These are phyloP conservation scores for Achatina immaculata DNA, from an alignment of 1,140 invertebrate genomes.

Conservation along the genomic window DNA sequence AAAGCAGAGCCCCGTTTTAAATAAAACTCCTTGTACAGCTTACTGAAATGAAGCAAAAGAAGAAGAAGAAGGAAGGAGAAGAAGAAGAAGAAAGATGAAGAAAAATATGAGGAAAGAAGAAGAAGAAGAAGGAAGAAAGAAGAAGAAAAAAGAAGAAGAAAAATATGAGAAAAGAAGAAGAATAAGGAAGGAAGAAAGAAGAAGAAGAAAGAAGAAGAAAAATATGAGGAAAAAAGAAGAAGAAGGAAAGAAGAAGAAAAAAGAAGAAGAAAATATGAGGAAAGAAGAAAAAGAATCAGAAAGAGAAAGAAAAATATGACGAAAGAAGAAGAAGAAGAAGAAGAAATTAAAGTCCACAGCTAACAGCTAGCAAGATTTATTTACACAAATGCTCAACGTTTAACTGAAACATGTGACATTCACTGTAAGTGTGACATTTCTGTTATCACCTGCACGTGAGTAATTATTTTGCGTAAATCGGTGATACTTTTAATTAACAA, in stretches of 20 bases:
- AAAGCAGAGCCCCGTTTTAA: too few species aligned
- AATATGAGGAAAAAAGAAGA: not conserved
- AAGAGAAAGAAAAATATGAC: conserved; percentile 12
- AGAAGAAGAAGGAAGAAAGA: not conserved
- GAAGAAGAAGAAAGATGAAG: conserved; percentile 1
- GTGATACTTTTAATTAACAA: not conserved
- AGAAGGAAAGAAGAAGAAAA: conserved; percentile 11
- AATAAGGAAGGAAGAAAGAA: too few species aligned
- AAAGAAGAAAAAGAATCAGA: not conserved
- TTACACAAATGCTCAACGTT: too few species aligned
- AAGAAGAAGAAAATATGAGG: conserved; percentile 1
- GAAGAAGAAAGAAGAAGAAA: too few species aligned
- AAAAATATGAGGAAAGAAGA: conserved; percentile 11
- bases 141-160: not conserved
- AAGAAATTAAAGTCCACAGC: conserved; percentile 16
- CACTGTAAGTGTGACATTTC: too few species aligned
- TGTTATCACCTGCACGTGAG: too few species aligned
- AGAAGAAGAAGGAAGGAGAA: conserved; percentile 19
- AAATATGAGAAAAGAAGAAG: too few species aligned
- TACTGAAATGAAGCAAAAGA: not conserved
- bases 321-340: conserved; percentile 22
- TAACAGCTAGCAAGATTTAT: too few species aligned
- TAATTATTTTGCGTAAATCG: not conserved
- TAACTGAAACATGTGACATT: too few species aligned
- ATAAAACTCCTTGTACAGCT: too few species aligned